Evolutionary conservation across 2,797 vertebrate species (phyloP).

Genomic region (Cercopithecus petaurista): DNA sequence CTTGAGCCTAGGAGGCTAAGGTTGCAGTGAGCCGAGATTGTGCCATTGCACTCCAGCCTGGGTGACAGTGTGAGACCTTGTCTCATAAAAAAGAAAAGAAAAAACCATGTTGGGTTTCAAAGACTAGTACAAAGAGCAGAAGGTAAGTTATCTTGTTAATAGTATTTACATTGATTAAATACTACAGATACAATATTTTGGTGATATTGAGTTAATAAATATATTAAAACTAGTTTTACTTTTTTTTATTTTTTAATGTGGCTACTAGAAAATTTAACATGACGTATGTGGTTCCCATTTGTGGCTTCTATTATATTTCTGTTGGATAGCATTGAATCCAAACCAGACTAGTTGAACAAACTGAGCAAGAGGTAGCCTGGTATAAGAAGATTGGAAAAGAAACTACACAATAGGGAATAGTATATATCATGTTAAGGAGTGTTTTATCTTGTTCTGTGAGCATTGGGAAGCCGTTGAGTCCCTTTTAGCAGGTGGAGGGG

Average conservation of each 20-base stretch:
- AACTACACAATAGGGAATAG: neutral
- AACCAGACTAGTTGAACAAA: neutral
- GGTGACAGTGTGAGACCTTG: neutral
- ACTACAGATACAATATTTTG: neutral
- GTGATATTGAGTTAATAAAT: neutral
- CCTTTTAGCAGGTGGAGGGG: neutral
- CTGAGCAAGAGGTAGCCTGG: neutral
- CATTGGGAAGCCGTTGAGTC: neutral
- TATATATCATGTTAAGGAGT: neutral
- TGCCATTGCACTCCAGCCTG: neutral
- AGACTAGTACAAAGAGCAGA: neutral
- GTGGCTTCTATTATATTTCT: neutral
- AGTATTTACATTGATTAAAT: neutral
- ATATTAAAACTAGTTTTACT: neutral
- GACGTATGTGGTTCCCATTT: neutral
- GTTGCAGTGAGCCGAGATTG: neutral
- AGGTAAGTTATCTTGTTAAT: neutral
- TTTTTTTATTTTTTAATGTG: slow-evolving; percentile 16
- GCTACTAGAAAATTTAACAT: slow-evolving; percentile 7
- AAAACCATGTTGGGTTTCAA: neutral
- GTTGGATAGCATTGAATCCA: neutral
- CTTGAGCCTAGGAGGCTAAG: neutral
- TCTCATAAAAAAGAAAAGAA: neutral
- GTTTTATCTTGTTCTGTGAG: neutral
- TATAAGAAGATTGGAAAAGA: neutral